Percentiles rank a stretch among this genome's conserved stretches.
Evolutionary conservation across 2,797 vertebrate genomes (phyloP).

Genomic region (Microcaecilia unicolor): DNA sequence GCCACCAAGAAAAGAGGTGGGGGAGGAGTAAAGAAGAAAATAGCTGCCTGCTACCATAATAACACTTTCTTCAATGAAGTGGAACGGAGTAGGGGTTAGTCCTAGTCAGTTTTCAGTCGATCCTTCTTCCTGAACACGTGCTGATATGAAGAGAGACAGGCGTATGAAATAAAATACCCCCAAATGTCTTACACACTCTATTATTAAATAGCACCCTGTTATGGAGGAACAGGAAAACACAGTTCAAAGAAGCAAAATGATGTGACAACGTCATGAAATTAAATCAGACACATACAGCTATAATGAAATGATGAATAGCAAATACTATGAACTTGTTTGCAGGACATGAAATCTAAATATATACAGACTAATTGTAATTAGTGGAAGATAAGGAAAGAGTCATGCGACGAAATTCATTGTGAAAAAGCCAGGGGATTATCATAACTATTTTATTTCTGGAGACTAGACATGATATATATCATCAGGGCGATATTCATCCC

Average conservation of each 20-base stretch:
- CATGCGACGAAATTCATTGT: too few species aligned
- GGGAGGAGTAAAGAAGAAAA: not conserved
- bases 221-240: slow-evolving; percentile 28
- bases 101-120: too few species aligned
- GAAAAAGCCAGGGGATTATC: slow-evolving; percentile 34
- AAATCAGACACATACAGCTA: too few species aligned
- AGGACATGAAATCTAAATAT: too few species aligned
- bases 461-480: too few species aligned
- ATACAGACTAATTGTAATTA: too few species aligned
- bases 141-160: slow-evolving; percentile 58
- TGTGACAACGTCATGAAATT: too few species aligned
- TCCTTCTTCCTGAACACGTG: slow-evolving; percentile 56
- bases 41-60: slow-evolving; percentile 43
- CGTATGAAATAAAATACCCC: slow-evolving; percentile 37
- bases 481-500: too few species aligned
- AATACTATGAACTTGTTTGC: too few species aligned
- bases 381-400: too few species aligned
- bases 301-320: too few species aligned
- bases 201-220: slow-evolving; percentile 38
- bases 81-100: too few species aligned
- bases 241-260: slow-evolving; percentile 48
- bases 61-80: slow-evolving; percentile 53
- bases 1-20: slow-evolving; percentile 23
- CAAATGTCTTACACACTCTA: slow-evolving; percentile 46
- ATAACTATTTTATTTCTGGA: slow-evolving; percentile 11